Percentiles rank a stretch among this genome's conserved stretches.
phyloP scores from a whole-genome alignment of 2,888 invertebrate species.

The Onchidella celtica region DNA sequence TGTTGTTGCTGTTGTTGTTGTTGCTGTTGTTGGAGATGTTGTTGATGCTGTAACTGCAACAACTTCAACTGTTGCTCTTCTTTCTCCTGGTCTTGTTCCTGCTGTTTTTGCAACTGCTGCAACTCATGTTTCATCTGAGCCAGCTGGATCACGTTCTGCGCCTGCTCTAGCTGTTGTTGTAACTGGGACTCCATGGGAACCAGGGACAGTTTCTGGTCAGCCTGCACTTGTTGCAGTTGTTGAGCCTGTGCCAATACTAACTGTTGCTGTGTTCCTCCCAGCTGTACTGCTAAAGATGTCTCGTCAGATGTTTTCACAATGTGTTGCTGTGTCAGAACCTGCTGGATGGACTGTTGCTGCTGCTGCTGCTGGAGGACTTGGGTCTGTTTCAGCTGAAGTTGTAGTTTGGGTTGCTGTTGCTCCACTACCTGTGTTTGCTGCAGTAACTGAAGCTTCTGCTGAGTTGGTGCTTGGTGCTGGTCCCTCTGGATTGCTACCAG shows the following conservation, averaged over 20 bases:
- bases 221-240: not conserved
- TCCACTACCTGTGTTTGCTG: constrained; percentile 17
- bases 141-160: constrained; percentile 4
- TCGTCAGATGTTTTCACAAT: not conserved
- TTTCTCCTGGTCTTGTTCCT: constrained; percentile 22
- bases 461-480: constrained; percentile 28
- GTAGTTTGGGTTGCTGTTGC: constrained; percentile 13
- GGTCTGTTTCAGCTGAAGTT: constrained; percentile 26
- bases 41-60: not conserved
- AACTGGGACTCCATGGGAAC: not conserved
- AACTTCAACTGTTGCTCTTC: constrained; percentile 2
- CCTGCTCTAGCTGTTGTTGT: constrained; percentile 7
- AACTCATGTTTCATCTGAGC: constrained; percentile 31
- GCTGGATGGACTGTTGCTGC: constrained; percentile 11
- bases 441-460: constrained; percentile 31
- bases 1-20: constrained; percentile 11
- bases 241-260: not conserved
- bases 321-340: constrained; percentile 16
- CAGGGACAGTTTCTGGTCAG: constrained; percentile 33
- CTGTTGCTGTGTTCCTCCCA: not conserved
- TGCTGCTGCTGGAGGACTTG: constrained; percentile 17
- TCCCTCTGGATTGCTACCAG: constrained; percentile 24
- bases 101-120: constrained; percentile 33
- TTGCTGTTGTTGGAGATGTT: not conserved
- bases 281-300: not conserved